Evolutionary conservation across 2,113 vertebrate species (phyloP).

Genomic region (Sinocyclocheilus maitianheensis): DNA sequence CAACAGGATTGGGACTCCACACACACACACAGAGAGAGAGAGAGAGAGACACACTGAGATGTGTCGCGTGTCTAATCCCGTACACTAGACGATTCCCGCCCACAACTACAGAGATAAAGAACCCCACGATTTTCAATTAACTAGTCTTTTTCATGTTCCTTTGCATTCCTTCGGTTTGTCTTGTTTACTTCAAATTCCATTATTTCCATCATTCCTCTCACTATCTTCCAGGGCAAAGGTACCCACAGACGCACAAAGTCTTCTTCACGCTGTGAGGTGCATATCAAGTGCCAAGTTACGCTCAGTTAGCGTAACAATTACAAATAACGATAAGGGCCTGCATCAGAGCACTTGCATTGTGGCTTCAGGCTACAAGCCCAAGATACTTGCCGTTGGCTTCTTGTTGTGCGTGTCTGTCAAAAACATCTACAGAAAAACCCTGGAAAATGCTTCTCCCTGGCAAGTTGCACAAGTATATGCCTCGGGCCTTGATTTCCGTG

Average conservation of each 20-base stretch:
- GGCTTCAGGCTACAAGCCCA: neutral
- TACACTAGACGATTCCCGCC: slow-evolving; percentile 45
- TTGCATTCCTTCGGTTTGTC: slow-evolving; percentile 62
- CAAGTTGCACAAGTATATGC: neutral
- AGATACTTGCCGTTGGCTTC: neutral
- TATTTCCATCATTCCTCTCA: slow-evolving; percentile 56
- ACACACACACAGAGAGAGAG: slow-evolving; percentile 4
- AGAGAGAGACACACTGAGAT: slow-evolving; percentile 23
- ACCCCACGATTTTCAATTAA: slow-evolving; percentile 67
- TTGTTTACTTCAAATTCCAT: slow-evolving; percentile 65
- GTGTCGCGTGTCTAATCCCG: slow-evolving; percentile 43
- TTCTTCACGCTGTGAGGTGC: slow-evolving; percentile 13
- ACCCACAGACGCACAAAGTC: neutral
- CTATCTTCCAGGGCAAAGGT: slow-evolving; percentile 11
- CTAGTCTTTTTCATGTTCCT: slow-evolving; percentile 64
- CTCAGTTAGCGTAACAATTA: neutral
- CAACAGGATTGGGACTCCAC: slow-evolving; percentile 20
- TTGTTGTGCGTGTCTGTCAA: neutral
- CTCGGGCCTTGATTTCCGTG: neutral
- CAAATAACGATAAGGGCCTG: neutral
- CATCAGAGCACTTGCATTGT: neutral
- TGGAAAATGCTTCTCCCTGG: neutral
- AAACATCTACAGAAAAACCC: neutral
- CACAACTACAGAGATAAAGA: slow-evolving; percentile 49
- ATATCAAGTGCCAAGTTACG: neutral